Evolutionary conservation across 35 echinoderm and acorn worm genomes (phyloP), one percentile per base, ranked within the genome.

Genomic region (Hemicentrotus pulcherrimus): DNA sequence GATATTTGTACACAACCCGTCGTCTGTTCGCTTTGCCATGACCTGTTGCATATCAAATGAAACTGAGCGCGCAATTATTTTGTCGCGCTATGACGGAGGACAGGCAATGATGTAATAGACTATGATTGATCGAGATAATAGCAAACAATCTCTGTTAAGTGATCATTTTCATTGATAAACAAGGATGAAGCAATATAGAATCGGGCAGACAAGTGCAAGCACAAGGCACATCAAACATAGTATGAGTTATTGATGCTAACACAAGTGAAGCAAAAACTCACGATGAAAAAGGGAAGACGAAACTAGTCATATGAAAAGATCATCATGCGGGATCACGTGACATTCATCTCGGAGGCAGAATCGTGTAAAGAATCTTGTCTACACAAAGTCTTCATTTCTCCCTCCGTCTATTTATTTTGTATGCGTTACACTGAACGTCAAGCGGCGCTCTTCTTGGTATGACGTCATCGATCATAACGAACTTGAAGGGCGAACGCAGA

Each of bases 151-250:
- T 78, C 65, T 4, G 65, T 18, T n/a, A 78, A n/a, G 28, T 78
- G 65, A 78, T 78, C 65, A 78, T 78, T 78, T n/a, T 78, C 65
- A 78, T n/a, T 78, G 28, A 78, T n/a, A 78, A 78, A 78, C 65
- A 78, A 78, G 19, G 65, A 24, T n/a, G 65, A 78, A 2, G 18
- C 22, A 78, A 22, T 22, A 8, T 78, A 8, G 65, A 28, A n/a
- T 18, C 19, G 28, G 6, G 24, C 24, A 70, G 16, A 7, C 65
- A 78, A 78, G 65, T 78, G 65, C 65, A 78, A 28, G 28, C 24
- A 28, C n/a, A 78, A 78, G 18, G n/a, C 28, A n/a, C 16, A 71
- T 24, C 61, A 28, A 78, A 28, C 65, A 78, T 22, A 8, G 65
- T 22, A n/a, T 78, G 19, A n/a, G 19, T n/a, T 8, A 18, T n/a